Base-by-base conservation (phyloP, 2,797 vertebrate genomes). In the Falco rusticolus region DNA sequence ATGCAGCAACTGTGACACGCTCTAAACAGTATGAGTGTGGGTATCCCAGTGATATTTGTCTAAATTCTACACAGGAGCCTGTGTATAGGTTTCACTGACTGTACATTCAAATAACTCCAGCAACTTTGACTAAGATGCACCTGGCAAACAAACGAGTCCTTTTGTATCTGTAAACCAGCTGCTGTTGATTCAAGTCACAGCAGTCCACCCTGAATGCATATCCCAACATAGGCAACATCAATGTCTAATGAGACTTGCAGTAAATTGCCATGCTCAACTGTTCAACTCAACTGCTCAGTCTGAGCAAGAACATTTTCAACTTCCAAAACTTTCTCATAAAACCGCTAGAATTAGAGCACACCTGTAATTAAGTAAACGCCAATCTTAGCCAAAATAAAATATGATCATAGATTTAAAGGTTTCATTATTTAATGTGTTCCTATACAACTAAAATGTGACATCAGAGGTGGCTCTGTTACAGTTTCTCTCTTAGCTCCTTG, bases 101-200 rank as follows among this genome's bases (percentile, higher is more conserved):
- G 26, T 16, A 43, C 57, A 72, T n/a, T 87, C 45, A 78, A 78
- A 25, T 19, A 83, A 83, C 51, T 82, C 77, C 64, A 87, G 48
- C 64, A 85, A 60, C 29, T 57, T 72, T 71, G 88, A 53, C 56
- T 28, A 69, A 74, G 51, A 50, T 41, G 69, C 12, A 84, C 16
- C 24, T 54, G 74, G 77, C 24, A 80, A 82, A 60, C 48, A 70
- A 64, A 76, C 84, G 64, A 63, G 74, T 76, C 51, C 59, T 90
- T 88, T 90, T 65, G 16, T 39, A 72, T 50, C 53, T 56, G n/a
- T n/a, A 84, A 92, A 56, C 15, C 37, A 77, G 71, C 56, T 89
- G 66, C 60, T 87, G 68, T 7, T 25, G 57, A 87, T 70, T 80
- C 68, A 72, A 54, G 74, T 60, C 87, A 59, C 15, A 84, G 39